These are phyloP conservation scores for Leptopilina syphax DNA, from an alignment of 2,888 invertebrate genomes.

Conservation along the genomic window DNA sequence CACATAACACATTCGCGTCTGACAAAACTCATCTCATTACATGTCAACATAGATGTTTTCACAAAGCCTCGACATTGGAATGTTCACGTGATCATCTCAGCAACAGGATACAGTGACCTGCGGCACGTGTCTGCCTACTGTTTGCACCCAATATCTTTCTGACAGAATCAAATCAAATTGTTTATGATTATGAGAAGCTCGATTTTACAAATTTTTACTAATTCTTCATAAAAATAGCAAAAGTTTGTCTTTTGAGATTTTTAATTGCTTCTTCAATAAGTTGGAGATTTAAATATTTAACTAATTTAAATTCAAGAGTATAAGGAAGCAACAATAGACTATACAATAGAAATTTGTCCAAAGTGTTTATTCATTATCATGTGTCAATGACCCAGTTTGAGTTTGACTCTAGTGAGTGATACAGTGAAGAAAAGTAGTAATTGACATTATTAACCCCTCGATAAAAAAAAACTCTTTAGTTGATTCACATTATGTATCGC, in stretches of 20 bases:
- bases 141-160: conserved; percentile 62
- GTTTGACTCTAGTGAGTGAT: not conserved
- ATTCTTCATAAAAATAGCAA: too few species aligned
- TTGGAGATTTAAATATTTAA: too few species aligned
- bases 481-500: not conserved
- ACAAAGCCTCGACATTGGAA: conserved; percentile 44
- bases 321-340: not conserved
- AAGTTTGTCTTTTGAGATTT: too few species aligned
- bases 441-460: conserved; percentile 34
- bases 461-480: conserved; percentile 7
- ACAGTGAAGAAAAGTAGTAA: conserved; percentile 4
- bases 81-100: conserved; percentile 45
- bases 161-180: conserved; percentile 26
- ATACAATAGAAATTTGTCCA: not conserved
- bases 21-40: conserved; percentile 39
- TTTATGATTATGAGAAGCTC: not conserved
- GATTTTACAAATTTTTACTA: not conserved
- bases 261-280: too few species aligned
- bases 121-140: conserved; percentile 68
- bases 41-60: conserved; percentile 38
- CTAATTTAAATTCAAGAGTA: too few species aligned
- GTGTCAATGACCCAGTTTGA: conserved; percentile 14
- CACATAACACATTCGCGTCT: conserved; percentile 33
- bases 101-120: conserved; percentile 50
- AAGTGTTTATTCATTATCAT: conserved; percentile 7